Base-by-base conservation (phyloP, 1,140 invertebrate genomes). In the Zeugodacus cucurbitae region DNA sequence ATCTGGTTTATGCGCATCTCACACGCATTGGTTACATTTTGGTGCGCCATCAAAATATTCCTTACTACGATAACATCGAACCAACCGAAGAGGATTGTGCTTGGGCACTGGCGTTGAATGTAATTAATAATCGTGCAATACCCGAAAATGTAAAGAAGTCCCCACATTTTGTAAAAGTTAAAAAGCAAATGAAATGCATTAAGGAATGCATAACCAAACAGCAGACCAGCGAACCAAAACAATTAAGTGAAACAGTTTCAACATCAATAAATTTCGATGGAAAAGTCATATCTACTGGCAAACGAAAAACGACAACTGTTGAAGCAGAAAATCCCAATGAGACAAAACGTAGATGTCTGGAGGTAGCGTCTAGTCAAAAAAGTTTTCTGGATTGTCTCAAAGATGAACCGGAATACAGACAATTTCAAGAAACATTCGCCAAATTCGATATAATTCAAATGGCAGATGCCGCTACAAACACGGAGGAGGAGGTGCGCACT, bases 21-120 rank as follows among this genome's bases (percentile, higher is more conserved):
- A 89, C 90, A 11, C 90, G 92, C 7, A 87, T 91, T 20, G 92
- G 92, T 6, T 93, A 92, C 54, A 93, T 93, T 85, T 90, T 93
- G 8, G 89, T 91, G 0, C 88, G 85, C 5, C 91, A 93, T 88
- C 89, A 89, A 57, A 87, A 64, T 48, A 22, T 3, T 6, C 41
- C 37, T 4, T 78, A 67, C 54, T 64, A 64, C 8, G 48, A 48
- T 14, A 74, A 87, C 14, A 29, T 64, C 59, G 87, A 87, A 17
- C 57, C 57, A 20, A 85, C 86, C 1, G 59, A 54, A 32, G 58
- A 26, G 29, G 90, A 90, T 78, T 93, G 92, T 41, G 89, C 91
- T 62, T 93, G 92, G 92, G 90, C 90, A 0, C 26, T 91, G 6
- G 87, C 93, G 0, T 87, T 90, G 17, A 88, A 89, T 2, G 87